Evolutionary conservation across 2,797 vertebrate species (phyloP).

Genomic region (Alca torda): DNA sequence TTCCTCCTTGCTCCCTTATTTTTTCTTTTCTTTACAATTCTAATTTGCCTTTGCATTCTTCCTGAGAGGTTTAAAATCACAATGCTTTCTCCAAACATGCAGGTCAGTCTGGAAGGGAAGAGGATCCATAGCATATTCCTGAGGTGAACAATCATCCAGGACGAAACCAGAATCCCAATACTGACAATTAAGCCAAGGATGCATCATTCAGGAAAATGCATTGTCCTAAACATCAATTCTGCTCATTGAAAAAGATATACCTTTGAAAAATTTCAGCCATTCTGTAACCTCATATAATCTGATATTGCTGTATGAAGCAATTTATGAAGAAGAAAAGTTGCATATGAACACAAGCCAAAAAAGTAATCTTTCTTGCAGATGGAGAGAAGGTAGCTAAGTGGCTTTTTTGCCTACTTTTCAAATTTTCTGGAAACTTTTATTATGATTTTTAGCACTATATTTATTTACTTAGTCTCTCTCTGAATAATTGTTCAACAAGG

Average conservation of each 20-base stretch:
- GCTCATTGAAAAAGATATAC: neutral
- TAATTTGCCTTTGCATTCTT: neutral
- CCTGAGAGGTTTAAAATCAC: neutral
- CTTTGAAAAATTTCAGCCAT: neutral
- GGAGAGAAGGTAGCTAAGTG: neutral
- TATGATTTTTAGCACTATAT: neutral
- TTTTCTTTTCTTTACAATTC: neutral
- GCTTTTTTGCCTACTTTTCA: neutral
- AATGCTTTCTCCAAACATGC: neutral
- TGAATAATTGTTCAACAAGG: slow-evolving; percentile 5
- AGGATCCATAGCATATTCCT: neutral
- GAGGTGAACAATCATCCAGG: neutral
- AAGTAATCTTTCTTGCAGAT: neutral
- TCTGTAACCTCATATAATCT: neutral
- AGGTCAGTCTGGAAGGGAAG: neutral
- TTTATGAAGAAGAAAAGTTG: neutral
- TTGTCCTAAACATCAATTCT: neutral
- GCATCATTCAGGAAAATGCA: neutral
- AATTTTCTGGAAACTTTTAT: neutral
- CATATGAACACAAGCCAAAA: neutral
- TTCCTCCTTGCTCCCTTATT: neutral
- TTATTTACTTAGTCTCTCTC: slow-evolving; percentile 6
- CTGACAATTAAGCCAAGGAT: neutral
- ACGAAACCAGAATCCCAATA: neutral
- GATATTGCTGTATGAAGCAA: neutral